Evolutionary conservation across 2,113 vertebrate species (phyloP).

Genomic region (Trogon surrucura): DNA sequence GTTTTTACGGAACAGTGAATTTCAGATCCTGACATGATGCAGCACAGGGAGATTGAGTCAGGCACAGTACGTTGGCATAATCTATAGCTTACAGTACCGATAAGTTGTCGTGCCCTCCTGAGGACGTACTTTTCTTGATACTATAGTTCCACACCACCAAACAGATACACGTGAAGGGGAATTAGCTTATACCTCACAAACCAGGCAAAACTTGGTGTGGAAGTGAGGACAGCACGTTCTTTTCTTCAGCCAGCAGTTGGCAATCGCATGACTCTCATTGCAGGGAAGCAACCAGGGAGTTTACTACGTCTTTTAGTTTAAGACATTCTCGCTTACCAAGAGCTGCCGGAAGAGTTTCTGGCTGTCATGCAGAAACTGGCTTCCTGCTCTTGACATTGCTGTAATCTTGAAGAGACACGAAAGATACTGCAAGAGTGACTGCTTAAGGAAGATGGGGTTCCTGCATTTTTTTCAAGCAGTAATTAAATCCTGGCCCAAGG

Average conservation of each 20-base stretch:
- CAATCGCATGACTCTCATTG: not conserved
- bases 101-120: not conserved
- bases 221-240: not conserved
- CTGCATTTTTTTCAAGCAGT: not conserved
- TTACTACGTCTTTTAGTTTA: not conserved
- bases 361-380: not conserved
- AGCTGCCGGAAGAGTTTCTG: constrained; percentile 7
- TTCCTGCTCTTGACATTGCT: not conserved
- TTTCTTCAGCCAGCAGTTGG: not conserved
- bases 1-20: constrained; percentile 21
- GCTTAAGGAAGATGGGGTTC: not conserved
- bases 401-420: not conserved
- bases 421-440: not conserved
- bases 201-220: not conserved
- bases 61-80: not conserved
- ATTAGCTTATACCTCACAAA: not conserved
- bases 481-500: not conserved
- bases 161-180: not conserved
- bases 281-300: not conserved
- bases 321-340: not conserved
- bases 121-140: not conserved
- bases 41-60: constrained; percentile 9
- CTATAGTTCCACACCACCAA: not conserved
- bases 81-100: constrained; percentile 5
- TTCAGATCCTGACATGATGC: constrained; percentile 39